These are phyloP conservation scores for Eurosta solidaginis DNA, from an alignment of 1,140 invertebrate genomes.

Conservation along the genomic window DNA sequence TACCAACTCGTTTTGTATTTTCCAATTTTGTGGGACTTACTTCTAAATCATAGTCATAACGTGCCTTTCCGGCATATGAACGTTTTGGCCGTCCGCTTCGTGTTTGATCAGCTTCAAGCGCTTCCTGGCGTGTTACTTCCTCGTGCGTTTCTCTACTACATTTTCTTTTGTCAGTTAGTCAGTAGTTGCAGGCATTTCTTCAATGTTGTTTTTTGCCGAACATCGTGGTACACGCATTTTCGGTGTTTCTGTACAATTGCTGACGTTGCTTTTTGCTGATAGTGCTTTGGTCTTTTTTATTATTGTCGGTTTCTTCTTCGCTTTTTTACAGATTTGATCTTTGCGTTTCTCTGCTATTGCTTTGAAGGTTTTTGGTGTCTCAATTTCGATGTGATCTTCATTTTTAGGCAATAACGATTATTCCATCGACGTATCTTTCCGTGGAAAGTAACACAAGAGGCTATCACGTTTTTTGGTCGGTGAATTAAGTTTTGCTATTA, in stretches of 20 bases:
- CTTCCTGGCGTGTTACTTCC: neutral
- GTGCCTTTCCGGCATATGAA: constrained; percentile 49
- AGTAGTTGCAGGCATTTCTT: neutral
- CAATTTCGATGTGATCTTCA: neutral
- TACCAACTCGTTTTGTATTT: neutral
- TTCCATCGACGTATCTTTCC: constrained; percentile 46
- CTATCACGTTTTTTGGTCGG: constrained; percentile 65
- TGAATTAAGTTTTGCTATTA: constrained; percentile 60
- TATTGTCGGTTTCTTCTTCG: too few relatives aligned
- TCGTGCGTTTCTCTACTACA: neutral
- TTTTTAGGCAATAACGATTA: neutral
- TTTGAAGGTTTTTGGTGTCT: neutral
- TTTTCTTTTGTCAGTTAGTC: neutral
- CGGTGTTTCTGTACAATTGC: too few relatives aligned
- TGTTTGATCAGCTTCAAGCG: constrained; percentile 14
- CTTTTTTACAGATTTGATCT: too few relatives aligned
- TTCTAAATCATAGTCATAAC: constrained; percentile 53
- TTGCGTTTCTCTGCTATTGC: too few relatives aligned
- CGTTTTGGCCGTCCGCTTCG: constrained; percentile 47
- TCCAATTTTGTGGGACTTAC: constrained; percentile 42
- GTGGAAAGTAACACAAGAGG: constrained; percentile 64
- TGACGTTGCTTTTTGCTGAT: too few relatives aligned
- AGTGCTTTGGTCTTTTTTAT: too few relatives aligned
- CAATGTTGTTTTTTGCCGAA: neutral
- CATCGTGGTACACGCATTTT: too few relatives aligned